Conservation (phyloP, 1,140 invertebrate genomes). For the Drosophila rhopaloa region DNA sequence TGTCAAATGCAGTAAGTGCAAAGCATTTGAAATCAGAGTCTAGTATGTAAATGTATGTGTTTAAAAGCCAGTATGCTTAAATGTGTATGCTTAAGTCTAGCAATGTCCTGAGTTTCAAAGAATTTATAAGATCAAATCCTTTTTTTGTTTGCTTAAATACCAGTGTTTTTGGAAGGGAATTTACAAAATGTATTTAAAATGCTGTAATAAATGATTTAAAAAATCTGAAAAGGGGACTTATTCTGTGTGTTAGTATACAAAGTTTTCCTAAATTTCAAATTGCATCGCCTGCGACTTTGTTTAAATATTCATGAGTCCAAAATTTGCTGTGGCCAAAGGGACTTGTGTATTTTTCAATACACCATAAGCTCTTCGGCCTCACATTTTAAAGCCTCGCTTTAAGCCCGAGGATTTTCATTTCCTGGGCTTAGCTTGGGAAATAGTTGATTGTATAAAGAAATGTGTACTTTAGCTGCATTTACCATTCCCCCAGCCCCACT, state of each 20-base stretch:
- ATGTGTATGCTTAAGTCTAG: too few species aligned
- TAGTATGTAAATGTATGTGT: too few species aligned
- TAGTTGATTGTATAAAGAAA: conserved; percentile 7
- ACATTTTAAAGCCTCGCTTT: conserved; percentile 12
- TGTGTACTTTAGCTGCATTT: conserved; percentile 4
- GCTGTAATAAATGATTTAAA: too few species aligned
- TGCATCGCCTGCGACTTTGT: not conserved
- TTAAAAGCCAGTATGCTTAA: too few species aligned
- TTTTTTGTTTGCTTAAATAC: too few species aligned
- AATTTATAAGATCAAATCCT: too few species aligned
- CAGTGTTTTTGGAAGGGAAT: too few species aligned
- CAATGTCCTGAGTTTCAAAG: too few species aligned
- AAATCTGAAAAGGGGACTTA: too few species aligned
- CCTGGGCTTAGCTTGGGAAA: conserved; percentile 2
- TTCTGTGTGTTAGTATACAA: not conserved
- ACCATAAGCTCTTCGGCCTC: not conserved
- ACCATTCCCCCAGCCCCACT: too few species aligned
- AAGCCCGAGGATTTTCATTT: conserved; percentile 16
- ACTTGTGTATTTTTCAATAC: not conserved
- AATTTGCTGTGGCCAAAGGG: not conserved
- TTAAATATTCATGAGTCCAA: not conserved
- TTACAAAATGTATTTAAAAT: too few species aligned
- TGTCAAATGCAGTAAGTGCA: not conserved
- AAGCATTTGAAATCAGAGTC: too few species aligned
- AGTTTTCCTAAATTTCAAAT: not conserved